Evolutionary conservation across 1,140 invertebrate genomes (phyloP).

Genomic region (Bradynema listronoti): DNA sequence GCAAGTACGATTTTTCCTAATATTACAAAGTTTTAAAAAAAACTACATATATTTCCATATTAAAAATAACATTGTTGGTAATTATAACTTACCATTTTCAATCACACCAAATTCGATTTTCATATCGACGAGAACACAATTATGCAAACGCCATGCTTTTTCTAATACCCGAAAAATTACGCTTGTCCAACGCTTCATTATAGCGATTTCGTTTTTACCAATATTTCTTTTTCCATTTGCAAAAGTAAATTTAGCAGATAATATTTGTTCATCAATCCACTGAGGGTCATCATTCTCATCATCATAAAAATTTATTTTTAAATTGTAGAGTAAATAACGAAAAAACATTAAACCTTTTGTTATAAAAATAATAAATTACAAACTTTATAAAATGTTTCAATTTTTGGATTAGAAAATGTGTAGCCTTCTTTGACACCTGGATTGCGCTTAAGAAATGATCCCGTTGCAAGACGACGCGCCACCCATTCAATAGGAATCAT

Average conservation of each 20-base stretch:
- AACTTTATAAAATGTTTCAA: constrained; percentile 86
- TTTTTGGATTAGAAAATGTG: constrained; percentile 74
- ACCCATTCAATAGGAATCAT: constrained; percentile 99
- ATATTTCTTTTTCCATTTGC: constrained; percentile 6
- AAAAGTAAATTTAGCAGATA: constrained; percentile 72
- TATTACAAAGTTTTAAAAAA: constrained; percentile 36
- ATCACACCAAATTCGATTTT: constrained; percentile 93
- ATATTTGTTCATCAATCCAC: constrained; percentile 86
- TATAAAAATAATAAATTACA: constrained; percentile 2
- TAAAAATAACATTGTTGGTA: neutral
- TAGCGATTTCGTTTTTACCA: constrained; percentile 63
- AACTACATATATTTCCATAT: neutral
- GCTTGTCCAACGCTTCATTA: constrained; percentile 75
- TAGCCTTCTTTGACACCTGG: constrained; percentile 83
- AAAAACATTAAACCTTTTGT: neutral
- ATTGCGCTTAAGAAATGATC: constrained; percentile 84
- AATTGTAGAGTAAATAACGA: too few relatives aligned
- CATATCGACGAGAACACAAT: constrained; percentile 93
- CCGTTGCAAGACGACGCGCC: constrained; percentile 80
- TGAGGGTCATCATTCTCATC: constrained; percentile 95
- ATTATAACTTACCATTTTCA: constrained; percentile 62
- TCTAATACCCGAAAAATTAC: constrained; percentile 88
- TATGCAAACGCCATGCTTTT: constrained; percentile 73
- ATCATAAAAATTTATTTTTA: constrained; percentile 64
- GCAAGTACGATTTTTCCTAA: constrained; percentile 74